Conservation (phyloP, 2,888 invertebrate species). For the Xestobium rufovillosum region DNA sequence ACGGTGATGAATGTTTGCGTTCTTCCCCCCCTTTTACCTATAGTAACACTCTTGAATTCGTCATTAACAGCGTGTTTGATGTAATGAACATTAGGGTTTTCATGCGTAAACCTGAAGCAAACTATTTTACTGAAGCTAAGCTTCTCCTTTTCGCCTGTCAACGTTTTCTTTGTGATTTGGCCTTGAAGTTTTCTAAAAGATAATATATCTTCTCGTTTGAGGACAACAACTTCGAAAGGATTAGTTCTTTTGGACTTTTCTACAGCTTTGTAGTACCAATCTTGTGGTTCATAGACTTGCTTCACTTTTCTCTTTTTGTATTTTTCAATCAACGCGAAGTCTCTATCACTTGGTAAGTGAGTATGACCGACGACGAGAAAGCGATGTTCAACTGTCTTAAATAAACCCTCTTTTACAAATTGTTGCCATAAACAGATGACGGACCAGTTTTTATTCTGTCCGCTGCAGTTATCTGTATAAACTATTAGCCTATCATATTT, state of each 20-base stretch:
- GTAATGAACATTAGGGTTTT: too few species aligned
- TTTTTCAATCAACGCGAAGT: constrained; percentile 14
- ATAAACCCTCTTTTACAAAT: constrained; percentile 14
- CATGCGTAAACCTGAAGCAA: too few species aligned
- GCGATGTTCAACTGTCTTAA: constrained; percentile 17
- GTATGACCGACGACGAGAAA: constrained; percentile 20
- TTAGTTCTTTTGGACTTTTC: constrained; percentile 11
- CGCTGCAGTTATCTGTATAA: constrained; percentile 20
- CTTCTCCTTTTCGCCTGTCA: too few species aligned
- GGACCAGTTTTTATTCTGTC: constrained; percentile 21
- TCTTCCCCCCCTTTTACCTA: too few species aligned
- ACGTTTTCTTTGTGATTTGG: too few species aligned
- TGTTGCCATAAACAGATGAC: constrained; percentile 18
- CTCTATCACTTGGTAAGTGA: constrained; percentile 15
- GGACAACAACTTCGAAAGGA: constrained; percentile 9
- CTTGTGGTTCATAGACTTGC: too few species aligned
- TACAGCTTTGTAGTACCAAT: constrained; percentile 12
- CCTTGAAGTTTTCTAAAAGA: too few species aligned
- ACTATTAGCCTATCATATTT: constrained; percentile 13
- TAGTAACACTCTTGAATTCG: too few species aligned
- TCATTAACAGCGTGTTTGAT: too few species aligned
- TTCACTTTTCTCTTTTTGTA: constrained; percentile 12
- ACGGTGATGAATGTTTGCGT: too few species aligned
- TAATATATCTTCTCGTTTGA: too few species aligned
- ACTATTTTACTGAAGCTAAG: too few species aligned